Percentiles rank a stretch among this genome's conserved stretches.
Conservation (phyloP, 2,888 invertebrate species). For the Dastarcus helophoroides region DNA sequence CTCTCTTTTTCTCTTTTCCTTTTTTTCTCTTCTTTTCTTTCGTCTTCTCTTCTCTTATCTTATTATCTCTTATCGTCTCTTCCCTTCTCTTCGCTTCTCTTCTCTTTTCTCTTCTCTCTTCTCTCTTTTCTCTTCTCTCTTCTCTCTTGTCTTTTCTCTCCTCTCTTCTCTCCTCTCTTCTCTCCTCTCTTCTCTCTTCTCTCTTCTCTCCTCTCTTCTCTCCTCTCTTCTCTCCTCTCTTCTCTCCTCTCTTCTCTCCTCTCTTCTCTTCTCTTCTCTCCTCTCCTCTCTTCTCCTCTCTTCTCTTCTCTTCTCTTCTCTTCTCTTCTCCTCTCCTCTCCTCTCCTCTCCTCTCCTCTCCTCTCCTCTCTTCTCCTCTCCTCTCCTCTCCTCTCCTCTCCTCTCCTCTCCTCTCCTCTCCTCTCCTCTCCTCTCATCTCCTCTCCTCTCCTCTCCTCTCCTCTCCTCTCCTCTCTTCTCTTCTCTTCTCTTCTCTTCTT, state of each 20-base stretch:
- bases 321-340: not conserved
- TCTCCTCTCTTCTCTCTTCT: too few relatives aligned
- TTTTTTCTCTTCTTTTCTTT: too few relatives aligned
- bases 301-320: not conserved
- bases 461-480: not conserved
- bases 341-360: not conserved
- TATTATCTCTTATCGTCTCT: too few relatives aligned
- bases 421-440: not conserved
- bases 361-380: not conserved
- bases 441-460: not conserved
- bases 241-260: not conserved
- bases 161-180: too few relatives aligned
- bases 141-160: too few relatives aligned
- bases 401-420: not conserved
- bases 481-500: not conserved
- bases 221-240: constrained; percentile 1
- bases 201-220: not conserved
- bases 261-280: not conserved
- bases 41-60: too few relatives aligned
- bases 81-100: too few relatives aligned
- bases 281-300: constrained; percentile 2
- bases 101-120: too few relatives aligned
- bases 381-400: not conserved
- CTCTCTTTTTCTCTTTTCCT: too few relatives aligned
- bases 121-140: too few relatives aligned